These are phyloP conservation scores for Caradrina kadenii DNA, from an alignment of 2,888 invertebrate species.

Conservation along the genomic window DNA sequence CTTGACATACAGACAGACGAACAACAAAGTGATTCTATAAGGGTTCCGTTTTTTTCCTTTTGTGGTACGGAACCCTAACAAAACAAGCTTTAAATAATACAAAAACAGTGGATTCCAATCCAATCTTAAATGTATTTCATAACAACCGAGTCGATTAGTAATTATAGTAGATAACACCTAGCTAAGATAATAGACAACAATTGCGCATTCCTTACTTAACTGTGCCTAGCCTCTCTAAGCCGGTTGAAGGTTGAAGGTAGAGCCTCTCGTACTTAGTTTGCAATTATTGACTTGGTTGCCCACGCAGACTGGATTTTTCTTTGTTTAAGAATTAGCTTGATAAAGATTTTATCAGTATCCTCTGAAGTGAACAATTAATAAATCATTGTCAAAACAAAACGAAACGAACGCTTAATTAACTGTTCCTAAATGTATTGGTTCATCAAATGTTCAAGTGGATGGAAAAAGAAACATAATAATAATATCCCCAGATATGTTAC, in stretches of 20 bases:
- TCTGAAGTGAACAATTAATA: not conserved
- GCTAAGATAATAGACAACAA: slow-evolving; percentile 70
- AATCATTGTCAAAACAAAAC: not conserved
- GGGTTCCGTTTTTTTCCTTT: too few species aligned
- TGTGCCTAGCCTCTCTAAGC: slow-evolving; percentile 71
- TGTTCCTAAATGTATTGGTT: not conserved
- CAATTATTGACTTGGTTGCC: slow-evolving; percentile 4
- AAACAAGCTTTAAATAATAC: not conserved
- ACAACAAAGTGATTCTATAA: too few species aligned
- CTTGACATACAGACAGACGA: too few species aligned
- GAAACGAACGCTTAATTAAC: too few species aligned
- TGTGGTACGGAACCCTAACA: too few species aligned
- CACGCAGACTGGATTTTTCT: slow-evolving; percentile 6
- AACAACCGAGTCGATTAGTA: slow-evolving; percentile 50
- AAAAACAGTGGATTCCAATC: slow-evolving; percentile 23
- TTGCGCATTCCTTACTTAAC: slow-evolving; percentile 75
- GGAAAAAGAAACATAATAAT: too few species aligned
- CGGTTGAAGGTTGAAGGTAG: slow-evolving; percentile 76
- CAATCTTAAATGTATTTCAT: slow-evolving; percentile 43
- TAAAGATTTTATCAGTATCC: not conserved
- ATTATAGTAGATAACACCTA: slow-evolving; percentile 62
- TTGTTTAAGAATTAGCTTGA: not conserved
- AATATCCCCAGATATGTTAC: too few species aligned
- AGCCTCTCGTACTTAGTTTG: slow-evolving; percentile 44
- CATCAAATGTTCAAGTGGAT: slow-evolving; percentile 1